A percentile compares a stretch with the other conserved stretches of the same genome.
These are phyloP conservation scores for Xiphophorus maculatus DNA, from an alignment of 2,113 vertebrate species.

Conservation along the genomic window DNA sequence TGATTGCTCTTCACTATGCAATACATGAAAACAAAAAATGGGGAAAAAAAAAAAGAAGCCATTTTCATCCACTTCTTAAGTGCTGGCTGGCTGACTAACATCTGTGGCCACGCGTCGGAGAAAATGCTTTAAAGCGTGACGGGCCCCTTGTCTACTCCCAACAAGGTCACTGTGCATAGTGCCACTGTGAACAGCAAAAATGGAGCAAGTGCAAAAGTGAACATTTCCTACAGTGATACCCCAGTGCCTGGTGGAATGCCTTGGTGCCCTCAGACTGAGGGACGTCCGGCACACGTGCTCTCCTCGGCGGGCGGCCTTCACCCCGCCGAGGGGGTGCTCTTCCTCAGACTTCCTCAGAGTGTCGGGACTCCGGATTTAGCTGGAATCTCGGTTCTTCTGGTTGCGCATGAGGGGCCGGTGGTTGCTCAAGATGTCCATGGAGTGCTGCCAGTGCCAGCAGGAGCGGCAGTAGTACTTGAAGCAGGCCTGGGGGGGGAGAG, in stretches of 20 bases:
- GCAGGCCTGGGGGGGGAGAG: slow-evolving; percentile 84
- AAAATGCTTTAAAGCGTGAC: slow-evolving; percentile 84
- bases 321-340: slow-evolving; percentile 44
- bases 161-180: slow-evolving; percentile 95
- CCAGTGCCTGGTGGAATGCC: slow-evolving; percentile 84
- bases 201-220: slow-evolving; percentile 98
- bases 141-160: slow-evolving; percentile 69
- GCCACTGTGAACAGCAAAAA: slow-evolving; percentile 92
- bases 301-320: slow-evolving; percentile 60
- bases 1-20: slow-evolving; percentile 89
- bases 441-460: slow-evolving; percentile 99
- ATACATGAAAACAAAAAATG: slow-evolving; percentile 86
- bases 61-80: slow-evolving; percentile 80
- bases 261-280: slow-evolving; percentile 51
- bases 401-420: slow-evolving; percentile 98
- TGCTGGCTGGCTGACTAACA: slow-evolving; percentile 77
- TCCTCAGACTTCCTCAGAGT: slow-evolving; percentile 45
- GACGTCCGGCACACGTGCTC: slow-evolving; percentile 77
- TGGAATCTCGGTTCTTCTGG: slow-evolving; percentile 95
- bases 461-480: slow-evolving; percentile 99
- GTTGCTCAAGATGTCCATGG: slow-evolving; percentile 93
- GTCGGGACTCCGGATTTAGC: slow-evolving; percentile 75
- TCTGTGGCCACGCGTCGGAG: slow-evolving; percentile 87
- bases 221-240: slow-evolving; percentile 84
- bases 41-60: slow-evolving; percentile 81